Base-by-base conservation (phyloP, 1,140 invertebrate genomes). In the Lasaia peninsularis region DNA sequence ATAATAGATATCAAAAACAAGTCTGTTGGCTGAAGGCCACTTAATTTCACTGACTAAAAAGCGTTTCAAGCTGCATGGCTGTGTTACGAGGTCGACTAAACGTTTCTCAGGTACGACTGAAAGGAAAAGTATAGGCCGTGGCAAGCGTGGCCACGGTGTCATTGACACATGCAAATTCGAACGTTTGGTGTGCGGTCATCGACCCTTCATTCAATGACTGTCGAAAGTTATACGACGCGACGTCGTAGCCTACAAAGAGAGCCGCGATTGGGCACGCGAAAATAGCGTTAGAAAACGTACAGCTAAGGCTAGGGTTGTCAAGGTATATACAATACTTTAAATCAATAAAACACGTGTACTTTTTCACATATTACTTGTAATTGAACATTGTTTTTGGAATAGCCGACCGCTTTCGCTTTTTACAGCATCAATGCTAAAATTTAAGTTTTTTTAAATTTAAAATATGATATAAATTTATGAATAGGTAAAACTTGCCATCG, bases 111-210 rank as follows among this genome's bases (percentile, higher is more conserved):
- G 20, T 48, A 18, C 40, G 40, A 20, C 40, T 48, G 62, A 64
- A 64, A 64, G 62, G 58, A 64, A 64, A 64, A 64, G 58, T 64
- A 57, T 64, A 57, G 40, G 24, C 24, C 24, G 24, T 48, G 40
- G 40, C 40, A 48, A 48, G 40, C 40, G 40, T 48, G 40, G 48
- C 62, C 62, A 64, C 54, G 50, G 62, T 64, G 62, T 64, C 62
- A 64, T 57, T 64, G 62, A 64, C 62, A 60, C 58, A 64, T 64
- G 62, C 62, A 64, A 64, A 64, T 64, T 60, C 54, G 62, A 64
- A 64, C 37, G 37, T 44, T 64, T 64, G 58, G 58, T 56, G 61
- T 20, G 18, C 58, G 62, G 62, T 64, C 62, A 64, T 60, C 51
- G 62, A 64, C 58, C 54, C 40, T 56, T 54, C 62, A 64, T 64